phyloP scores from a whole-genome alignment of 2,888 invertebrate species.

The Phlogophora meticulosa region DNA sequence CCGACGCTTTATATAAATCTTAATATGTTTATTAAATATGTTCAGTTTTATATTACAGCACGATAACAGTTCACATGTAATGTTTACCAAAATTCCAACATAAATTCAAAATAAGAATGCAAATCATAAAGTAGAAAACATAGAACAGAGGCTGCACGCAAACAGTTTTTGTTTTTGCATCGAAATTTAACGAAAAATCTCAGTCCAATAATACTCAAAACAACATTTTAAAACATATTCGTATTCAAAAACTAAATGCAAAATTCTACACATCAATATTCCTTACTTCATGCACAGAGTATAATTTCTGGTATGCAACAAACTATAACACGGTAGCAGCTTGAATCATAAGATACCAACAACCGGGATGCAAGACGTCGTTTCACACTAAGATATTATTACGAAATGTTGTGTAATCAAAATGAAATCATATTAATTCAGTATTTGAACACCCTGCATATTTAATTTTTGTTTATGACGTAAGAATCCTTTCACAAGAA shows the following conservation, averaged over 20 bases:
- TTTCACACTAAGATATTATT: not conserved
- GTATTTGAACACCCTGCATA: not conserved
- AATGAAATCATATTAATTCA: not conserved
- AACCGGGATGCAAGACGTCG: slow-evolving; percentile 32
- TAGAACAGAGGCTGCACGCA: not conserved
- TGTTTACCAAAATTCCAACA: not conserved
- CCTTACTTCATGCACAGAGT: slow-evolving; percentile 16
- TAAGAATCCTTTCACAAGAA: not conserved
- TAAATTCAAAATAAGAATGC: slow-evolving; percentile 15
- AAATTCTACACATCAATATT: slow-evolving; percentile 1
- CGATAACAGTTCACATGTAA: not conserved
- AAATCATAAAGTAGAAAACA: slow-evolving; percentile 15
- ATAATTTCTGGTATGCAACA: slow-evolving; percentile 1
- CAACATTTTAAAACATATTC: slow-evolving; percentile 2
- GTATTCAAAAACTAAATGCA: not conserved
- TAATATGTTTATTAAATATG: not conserved
- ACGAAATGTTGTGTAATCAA: slow-evolving; percentile 16
- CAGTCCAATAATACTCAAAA: not conserved
- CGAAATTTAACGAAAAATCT: not conserved
- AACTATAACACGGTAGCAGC: slow-evolving; percentile 13
- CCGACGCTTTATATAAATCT: not conserved
- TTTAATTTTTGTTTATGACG: not conserved
- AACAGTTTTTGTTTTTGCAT: not conserved
- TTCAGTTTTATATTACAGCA: not conserved
- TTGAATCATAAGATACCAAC: not conserved